Percentiles rank a stretch among this genome's conserved stretches.
Conservation (phyloP, 2,113 vertebrate species). For the Colaptes auratus region DNA sequence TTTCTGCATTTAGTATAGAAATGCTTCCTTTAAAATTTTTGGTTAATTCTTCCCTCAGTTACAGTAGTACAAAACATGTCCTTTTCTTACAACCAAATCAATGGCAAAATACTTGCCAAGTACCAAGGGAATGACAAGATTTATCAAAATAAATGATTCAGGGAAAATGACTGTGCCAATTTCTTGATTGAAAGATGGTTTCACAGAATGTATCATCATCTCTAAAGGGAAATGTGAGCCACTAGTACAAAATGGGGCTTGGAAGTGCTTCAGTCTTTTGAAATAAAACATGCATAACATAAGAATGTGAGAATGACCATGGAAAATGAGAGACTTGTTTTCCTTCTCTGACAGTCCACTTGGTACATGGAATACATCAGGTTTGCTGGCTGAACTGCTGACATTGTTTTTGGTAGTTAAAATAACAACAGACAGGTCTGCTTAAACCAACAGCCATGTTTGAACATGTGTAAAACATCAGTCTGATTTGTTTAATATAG, state of each 20-base stretch:
- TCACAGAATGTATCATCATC: not conserved
- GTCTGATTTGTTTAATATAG: not conserved
- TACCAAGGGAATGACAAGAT: not conserved
- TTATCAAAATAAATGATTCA: not conserved
- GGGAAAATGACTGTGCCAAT: not conserved
- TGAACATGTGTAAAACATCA: constrained; percentile 18
- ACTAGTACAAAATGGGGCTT: not conserved
- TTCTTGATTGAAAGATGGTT: not conserved
- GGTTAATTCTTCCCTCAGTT: not conserved
- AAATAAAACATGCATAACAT: not conserved
- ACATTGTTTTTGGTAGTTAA: constrained; percentile 39
- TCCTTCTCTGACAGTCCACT: constrained; percentile 33
- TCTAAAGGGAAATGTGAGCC: not conserved
- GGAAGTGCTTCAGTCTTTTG: not conserved
- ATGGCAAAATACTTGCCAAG: not conserved
- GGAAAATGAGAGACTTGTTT: constrained; percentile 60
- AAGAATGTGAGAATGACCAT: constrained; percentile 13
- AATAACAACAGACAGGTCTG: constrained; percentile 28
- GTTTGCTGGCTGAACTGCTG: constrained; percentile 18
- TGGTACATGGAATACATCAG: constrained; percentile 49
- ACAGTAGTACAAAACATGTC: not conserved
- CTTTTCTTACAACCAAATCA: not conserved
- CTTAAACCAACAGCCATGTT: constrained; percentile 55
- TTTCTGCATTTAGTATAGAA: not conserved
- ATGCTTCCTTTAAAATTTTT: not conserved